Conservation (phyloP, 1,140 invertebrate species). For the Patella vulgata region DNA sequence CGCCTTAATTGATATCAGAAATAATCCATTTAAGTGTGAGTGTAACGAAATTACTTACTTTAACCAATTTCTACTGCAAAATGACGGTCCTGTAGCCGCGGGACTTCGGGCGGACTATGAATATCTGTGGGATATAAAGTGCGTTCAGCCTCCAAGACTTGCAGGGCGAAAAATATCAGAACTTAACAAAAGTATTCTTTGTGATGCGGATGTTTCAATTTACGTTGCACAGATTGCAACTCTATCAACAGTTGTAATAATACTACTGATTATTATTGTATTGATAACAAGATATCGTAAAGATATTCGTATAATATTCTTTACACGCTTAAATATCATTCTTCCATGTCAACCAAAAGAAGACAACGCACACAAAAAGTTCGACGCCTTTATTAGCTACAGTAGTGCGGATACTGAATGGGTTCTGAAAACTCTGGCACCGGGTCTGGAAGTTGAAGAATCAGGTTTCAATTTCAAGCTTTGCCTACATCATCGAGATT, state of each 20-base stretch:
- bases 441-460: constrained; percentile 80
- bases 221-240: constrained; percentile 30
- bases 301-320: constrained; percentile 45
- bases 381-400: constrained; percentile 93
- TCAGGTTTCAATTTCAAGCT: background rate
- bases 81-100: constrained; percentile 12
- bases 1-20: constrained; percentile 33
- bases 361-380: constrained; percentile 14
- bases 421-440: constrained; percentile 83
- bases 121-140: constrained; percentile 36
- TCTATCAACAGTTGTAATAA: constrained; percentile 27
- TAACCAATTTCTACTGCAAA: constrained; percentile 20
- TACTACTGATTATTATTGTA: constrained; percentile 32
- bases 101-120: constrained; percentile 24
- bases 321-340: constrained; percentile 33
- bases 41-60: constrained; percentile 30
- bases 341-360: constrained; percentile 31
- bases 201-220: constrained; percentile 15
- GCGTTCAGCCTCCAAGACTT: constrained; percentile 23
- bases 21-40: constrained; percentile 40
- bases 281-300: constrained; percentile 36
- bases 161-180: constrained; percentile 19
- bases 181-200: constrained; percentile 17
- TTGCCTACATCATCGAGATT: constrained; percentile 11
- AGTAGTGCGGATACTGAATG: constrained; percentile 92